Evolutionary conservation across 2,888 invertebrate species (phyloP), one percentile per base, ranked within the genome.

Genomic region (Drosophila neonasuta): DNA sequence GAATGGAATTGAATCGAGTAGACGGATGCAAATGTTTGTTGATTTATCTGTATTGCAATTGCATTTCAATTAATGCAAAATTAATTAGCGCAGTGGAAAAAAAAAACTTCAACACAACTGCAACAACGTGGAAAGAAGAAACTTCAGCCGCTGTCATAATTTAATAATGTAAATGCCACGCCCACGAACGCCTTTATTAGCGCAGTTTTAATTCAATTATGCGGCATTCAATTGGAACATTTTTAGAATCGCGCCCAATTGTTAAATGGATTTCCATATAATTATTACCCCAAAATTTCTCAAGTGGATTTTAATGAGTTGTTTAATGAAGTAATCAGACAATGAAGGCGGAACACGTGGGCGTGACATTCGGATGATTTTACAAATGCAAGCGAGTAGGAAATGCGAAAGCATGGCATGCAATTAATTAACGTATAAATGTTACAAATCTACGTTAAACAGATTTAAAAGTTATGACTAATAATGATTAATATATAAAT

Each of bases 61-160:
- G 81, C 64, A 74, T 74, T 80, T 51, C 58, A 80, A 80, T 86
- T 65, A 84, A 81, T 80, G 66, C 62, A 52, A 69, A 74, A 80
- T 86, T 86, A 80, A 80, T 80, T 78, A 75, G 69, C 64, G 64
- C 62, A 66, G 15, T 10, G 3, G 3, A 32, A 10, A 10, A 32
- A 9, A 32, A 36, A 46, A 48, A 55, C 51, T 44, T 9, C 20
- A 36, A 45, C 50, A 36, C 8, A 24, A 15, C 30, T 42, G 34
- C n/a, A 34, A 8, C n/a, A 39, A 32, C 20, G 10, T n/a, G 10
- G 36, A 51, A 60, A 57, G 41, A 42, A 51, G 41, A 42, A 51
- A 49, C 52, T 42, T 13, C 10, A 29, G 20, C 15, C 41, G 42
- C 50, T 55, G 64, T 39, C 44, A 46, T 67, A 58, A 61, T 62